Conservation (phyloP, 64 coral and sea anemone species). For the Stylophora pistillata region DNA sequence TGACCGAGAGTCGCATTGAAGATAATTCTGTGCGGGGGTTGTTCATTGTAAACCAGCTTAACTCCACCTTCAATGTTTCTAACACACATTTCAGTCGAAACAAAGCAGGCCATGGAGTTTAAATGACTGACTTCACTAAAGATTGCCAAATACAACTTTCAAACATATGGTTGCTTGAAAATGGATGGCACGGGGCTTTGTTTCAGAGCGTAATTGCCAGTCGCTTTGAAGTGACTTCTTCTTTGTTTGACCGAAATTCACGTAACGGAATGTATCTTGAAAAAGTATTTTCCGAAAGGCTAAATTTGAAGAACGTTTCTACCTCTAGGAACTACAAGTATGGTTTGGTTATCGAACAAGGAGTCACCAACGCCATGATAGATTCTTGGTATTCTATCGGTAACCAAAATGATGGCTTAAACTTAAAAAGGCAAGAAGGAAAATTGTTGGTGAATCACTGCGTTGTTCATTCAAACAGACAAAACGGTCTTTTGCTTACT, state of each 20-base stretch:
- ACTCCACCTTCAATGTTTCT: conserved; percentile 8
- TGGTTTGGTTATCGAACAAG: conserved; percentile 30
- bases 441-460: conserved; percentile 23
- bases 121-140: neutral
- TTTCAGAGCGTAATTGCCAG: neutral
- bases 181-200: neutral
- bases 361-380: conserved; percentile 1
- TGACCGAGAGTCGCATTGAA: neutral
- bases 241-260: conserved; percentile 15
- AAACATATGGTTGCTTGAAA: neutral
- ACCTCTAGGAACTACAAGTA: conserved; percentile 16
- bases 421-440: conserved; percentile 47
- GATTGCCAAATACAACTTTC: neutral
- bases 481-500: conserved; percentile 29
- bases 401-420: conserved; percentile 50
- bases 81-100: neutral
- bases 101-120: neutral
- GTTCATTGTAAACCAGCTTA: neutral
- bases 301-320: conserved; percentile 10
- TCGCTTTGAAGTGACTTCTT: neutral
- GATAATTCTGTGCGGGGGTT: neutral
- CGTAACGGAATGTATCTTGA: conserved; percentile 16
- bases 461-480: neutral
- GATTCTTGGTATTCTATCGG: conserved; percentile 12
- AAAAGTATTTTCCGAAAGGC: neutral